Conservation (phyloP, 2,797 vertebrate genomes). For the Heliangelus exortis region DNA sequence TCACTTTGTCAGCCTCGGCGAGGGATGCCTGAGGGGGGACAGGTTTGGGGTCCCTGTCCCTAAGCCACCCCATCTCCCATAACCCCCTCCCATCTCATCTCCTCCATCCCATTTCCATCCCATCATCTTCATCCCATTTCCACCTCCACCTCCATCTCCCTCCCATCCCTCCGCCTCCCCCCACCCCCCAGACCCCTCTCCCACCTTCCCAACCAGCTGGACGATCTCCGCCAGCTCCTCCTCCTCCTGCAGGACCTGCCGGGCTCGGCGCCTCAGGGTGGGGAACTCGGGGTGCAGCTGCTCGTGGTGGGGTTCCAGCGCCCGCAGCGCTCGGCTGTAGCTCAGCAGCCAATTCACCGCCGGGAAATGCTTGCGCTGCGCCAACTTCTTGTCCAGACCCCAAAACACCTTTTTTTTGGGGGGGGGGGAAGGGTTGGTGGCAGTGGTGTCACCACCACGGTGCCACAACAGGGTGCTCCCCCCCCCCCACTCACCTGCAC, state of each 20-base stretch:
- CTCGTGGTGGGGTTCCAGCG: constrained; percentile 69
- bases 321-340: constrained; percentile 73
- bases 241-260: constrained; percentile 73
- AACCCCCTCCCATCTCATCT: too few species aligned
- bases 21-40: constrained; percentile 40
- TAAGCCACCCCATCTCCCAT: neutral
- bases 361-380: constrained; percentile 72
- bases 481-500: constrained; percentile 59
- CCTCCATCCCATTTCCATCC: neutral
- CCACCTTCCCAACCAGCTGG: constrained; percentile 73
- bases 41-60: neutral
- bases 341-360: constrained; percentile 74
- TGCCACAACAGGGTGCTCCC: too few species aligned
- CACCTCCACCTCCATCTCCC: too few species aligned
- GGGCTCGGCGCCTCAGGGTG: constrained; percentile 49
- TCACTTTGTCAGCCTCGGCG: constrained; percentile 72
- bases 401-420: constrained; percentile 62
- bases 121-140: neutral
- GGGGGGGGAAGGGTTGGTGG: too few species aligned
- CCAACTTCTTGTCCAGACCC: constrained; percentile 75
- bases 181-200: neutral
- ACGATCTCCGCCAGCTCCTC: constrained; percentile 73
- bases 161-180: too few species aligned
- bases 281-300: constrained; percentile 55
- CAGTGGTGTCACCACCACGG: too few species aligned